Evolutionary conservation across 1,140 invertebrate genomes (phyloP).

Genomic region (Scaptomyza montana): DNA sequence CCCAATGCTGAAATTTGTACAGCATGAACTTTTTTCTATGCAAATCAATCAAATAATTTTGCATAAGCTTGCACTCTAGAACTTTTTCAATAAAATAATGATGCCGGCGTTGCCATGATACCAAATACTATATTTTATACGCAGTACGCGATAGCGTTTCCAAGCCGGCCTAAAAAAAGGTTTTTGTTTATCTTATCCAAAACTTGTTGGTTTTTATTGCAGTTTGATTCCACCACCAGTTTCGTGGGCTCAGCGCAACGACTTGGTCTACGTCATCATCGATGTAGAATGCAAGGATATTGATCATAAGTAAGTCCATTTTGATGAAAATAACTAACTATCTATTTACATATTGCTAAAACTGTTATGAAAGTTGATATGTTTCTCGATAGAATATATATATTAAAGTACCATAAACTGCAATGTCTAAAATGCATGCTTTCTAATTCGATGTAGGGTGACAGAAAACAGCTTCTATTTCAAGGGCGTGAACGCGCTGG

Average conservation of each 20-base stretch:
- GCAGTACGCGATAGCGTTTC: neutral
- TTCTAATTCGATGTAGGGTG: conserved; percentile 84
- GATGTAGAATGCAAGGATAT: conserved; percentile 95
- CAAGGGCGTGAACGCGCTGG: conserved; percentile 91
- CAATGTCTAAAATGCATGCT: neutral
- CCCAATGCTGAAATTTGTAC: conserved; percentile 27
- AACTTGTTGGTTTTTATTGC: conserved; percentile 33
- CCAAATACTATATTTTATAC: neutral
- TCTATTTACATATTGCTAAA: no score
- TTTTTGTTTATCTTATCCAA: conserved; percentile 36
- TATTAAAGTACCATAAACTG: neutral
- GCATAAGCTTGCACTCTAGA: conserved; percentile 23
- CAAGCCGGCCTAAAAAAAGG: conserved; percentile 11
- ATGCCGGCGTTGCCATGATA: conserved; percentile 51
- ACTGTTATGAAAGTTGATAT: no score
- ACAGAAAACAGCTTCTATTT: conserved; percentile 92
- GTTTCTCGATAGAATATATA: neutral
- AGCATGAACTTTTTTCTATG: conserved; percentile 57
- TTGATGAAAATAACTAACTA: neutral
- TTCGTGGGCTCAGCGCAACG: conserved; percentile 95
- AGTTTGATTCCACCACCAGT: conserved; percentile 90
- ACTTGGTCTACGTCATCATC: conserved; percentile 92
- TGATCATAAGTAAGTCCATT: conserved; percentile 86
- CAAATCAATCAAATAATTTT: conserved; percentile 40
- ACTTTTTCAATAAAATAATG: conserved; percentile 20